These are phyloP conservation scores for Paramormyrops hopkinsi DNA, from an alignment of 2,797 vertebrate genomes.

Conservation along the genomic window DNA sequence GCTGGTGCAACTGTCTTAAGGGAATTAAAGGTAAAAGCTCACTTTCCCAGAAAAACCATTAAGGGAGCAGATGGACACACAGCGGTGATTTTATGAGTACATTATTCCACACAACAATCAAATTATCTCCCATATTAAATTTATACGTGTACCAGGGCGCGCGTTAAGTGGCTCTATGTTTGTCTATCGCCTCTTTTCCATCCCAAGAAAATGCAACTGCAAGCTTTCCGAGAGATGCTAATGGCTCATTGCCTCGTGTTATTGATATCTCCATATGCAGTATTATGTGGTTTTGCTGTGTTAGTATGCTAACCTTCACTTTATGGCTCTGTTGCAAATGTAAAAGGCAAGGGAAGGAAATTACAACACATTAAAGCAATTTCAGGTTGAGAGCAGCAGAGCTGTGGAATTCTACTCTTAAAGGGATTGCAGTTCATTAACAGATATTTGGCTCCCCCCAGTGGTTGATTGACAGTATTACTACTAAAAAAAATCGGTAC, in stretches of 20 bases:
- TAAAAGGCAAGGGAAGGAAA: background rate
- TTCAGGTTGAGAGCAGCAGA: background rate
- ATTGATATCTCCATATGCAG: slow-evolving; percentile 4
- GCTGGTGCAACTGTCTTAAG: background rate
- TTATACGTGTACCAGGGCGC: background rate
- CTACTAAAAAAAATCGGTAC: background rate
- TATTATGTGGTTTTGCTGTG: background rate
- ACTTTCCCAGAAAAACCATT: slow-evolving; percentile 4
- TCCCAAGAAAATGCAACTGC: slow-evolving; percentile 1
- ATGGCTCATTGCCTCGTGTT: background rate
- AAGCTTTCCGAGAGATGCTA: background rate
- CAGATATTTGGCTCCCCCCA: slow-evolving; percentile 15
- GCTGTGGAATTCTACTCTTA: background rate
- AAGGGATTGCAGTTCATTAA: background rate
- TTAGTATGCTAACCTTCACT: background rate
- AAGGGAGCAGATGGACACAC: background rate
- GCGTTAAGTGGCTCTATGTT: background rate
- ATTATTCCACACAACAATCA: slow-evolving; percentile 5
- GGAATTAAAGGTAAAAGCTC: background rate
- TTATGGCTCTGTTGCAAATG: background rate
- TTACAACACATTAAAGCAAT: background rate
- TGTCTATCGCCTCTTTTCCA: background rate
- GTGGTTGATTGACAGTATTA: slow-evolving; percentile 1
- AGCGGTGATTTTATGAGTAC: background rate
- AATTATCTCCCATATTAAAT: slow-evolving; percentile 3